Conservation (phyloP, 2,113 vertebrate species). For the Oreotragus oreotragus region DNA sequence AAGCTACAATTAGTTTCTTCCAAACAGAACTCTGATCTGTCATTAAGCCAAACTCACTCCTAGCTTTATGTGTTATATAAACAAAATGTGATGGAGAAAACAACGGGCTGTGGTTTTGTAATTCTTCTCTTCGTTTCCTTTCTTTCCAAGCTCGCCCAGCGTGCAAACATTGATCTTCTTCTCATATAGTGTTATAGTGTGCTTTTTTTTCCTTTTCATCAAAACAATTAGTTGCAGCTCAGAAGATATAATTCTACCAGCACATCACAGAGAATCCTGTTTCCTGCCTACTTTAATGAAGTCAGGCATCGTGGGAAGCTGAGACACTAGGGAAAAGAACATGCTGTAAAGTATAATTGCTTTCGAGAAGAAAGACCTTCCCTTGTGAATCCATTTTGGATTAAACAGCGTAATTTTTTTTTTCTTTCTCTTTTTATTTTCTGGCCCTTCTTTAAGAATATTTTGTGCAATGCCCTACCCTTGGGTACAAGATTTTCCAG, state of each 20-base stretch:
- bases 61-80: neutral
- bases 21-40: neutral
- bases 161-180: conserved; percentile 45
- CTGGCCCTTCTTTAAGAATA: neutral
- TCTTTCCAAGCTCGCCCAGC: neutral
- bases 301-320: conserved; percentile 55
- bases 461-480: neutral
- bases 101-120: neutral
- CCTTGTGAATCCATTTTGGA: conserved; percentile 62
- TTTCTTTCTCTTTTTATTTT: neutral
- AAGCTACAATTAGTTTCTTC: neutral
- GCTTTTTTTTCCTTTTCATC: conserved; percentile 37
- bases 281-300: conserved; percentile 66
- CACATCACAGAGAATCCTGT: conserved; percentile 54
- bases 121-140: conserved; percentile 31
- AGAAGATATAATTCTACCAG: conserved; percentile 48
- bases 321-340: conserved; percentile 66
- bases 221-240: conserved; percentile 67
- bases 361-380: conserved; percentile 61
- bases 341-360: conserved; percentile 71
- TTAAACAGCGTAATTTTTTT: conserved; percentile 50
- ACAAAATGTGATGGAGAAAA: conserved; percentile 10
- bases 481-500: neutral
- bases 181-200: conserved; percentile 20
- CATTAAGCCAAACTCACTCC: neutral